These are phyloP conservation scores for Alca torda DNA, from an alignment of 2,797 vertebrate species.

Conservation along the genomic window DNA sequence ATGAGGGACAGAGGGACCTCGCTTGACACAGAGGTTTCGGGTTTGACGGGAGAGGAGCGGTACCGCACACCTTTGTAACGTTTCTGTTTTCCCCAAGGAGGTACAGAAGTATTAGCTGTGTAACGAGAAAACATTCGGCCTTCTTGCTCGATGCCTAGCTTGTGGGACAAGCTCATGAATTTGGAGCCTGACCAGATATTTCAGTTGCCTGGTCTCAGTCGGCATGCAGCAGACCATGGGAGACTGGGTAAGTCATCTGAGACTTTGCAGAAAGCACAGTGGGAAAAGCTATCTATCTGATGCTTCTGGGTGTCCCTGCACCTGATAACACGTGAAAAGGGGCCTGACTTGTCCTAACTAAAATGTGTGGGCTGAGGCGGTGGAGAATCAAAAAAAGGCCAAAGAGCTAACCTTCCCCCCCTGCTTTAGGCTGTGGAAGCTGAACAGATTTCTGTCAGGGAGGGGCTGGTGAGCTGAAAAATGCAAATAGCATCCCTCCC, in stretches of 20 bases:
- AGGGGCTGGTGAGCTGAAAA: background rate
- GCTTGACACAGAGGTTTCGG: background rate
- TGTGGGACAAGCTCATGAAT: background rate
- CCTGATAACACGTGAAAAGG: background rate
- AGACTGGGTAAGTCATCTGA: background rate
- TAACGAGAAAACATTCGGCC: background rate
- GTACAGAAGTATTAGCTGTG: background rate
- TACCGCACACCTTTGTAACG: background rate
- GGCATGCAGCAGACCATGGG: background rate
- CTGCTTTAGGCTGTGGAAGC: background rate
- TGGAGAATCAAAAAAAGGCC: background rate
- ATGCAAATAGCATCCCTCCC: background rate
- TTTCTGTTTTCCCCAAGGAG: background rate
- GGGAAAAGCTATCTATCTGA: background rate
- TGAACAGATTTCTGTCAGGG: background rate
- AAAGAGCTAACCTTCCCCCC: background rate
- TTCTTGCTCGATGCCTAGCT: background rate
- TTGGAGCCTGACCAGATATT: background rate
- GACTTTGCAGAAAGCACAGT: background rate
- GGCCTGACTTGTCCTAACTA: background rate
- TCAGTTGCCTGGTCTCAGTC: background rate
- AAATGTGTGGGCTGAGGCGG: background rate
- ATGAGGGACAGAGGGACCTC: background rate
- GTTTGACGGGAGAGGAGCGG: background rate
- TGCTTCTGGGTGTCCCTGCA: background rate